Evolutionary conservation across 2,888 invertebrate genomes (phyloP).

Genomic region (Sarcophaga caerulescens): DNA sequence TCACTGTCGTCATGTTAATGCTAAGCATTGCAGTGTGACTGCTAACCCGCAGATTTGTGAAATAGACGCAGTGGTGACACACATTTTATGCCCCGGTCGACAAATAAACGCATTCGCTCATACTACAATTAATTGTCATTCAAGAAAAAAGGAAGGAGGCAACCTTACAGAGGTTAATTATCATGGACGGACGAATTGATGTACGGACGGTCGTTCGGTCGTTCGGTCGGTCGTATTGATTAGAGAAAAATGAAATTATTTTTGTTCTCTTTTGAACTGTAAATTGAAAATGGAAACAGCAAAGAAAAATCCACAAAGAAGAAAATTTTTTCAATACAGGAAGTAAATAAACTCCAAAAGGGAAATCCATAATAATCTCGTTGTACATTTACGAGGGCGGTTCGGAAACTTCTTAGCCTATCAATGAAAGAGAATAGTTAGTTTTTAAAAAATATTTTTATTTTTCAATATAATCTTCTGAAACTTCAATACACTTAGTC

Average conservation of each 20-base stretch:
- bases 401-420: too few species aligned
- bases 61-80: constrained; percentile 5
- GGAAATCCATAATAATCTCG: constrained; percentile 52
- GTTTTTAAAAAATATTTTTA: too few species aligned
- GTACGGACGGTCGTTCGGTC: too few species aligned
- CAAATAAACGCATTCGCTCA: not conserved
- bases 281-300: constrained; percentile 12
- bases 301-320: not conserved
- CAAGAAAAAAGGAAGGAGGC: too few species aligned
- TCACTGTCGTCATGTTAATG: not conserved
- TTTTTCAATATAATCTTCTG: too few species aligned
- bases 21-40: constrained; percentile 28
- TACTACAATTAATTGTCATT: constrained; percentile 26
- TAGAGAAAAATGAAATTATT: constrained; percentile 5
- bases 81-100: not conserved
- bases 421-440: too few species aligned
- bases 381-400: not conserved
- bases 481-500: too few species aligned
- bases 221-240: not conserved
- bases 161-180: not conserved
- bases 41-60: constrained; percentile 53
- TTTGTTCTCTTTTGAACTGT: not conserved
- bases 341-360: constrained; percentile 36
- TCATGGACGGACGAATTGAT: too few species aligned
- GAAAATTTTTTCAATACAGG: constrained; percentile 37